Evolutionary conservation across 1,140 invertebrate genomes (phyloP), one percentile per base, ranked within the genome.

Genomic region (Scylla paramamosain): DNA sequence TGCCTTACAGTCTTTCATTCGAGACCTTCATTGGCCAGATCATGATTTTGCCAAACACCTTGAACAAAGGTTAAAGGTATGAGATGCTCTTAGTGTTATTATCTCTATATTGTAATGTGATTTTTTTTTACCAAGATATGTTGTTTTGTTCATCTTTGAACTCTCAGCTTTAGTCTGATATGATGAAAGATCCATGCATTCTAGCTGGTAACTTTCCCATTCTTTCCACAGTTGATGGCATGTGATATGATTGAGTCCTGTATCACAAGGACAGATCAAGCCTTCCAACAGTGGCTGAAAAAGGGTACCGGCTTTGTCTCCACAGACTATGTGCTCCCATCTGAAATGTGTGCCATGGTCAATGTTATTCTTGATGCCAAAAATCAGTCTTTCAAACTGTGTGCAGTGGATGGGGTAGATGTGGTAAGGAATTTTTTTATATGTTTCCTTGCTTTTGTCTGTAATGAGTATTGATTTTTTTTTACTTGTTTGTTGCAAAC

Each of bases 211-310:
- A 45, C 1, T 29, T 4, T 90, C 3, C 39, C 52, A 52, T 31
- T 31, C 29, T 88, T 77, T 39, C 46, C 10, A 10, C 93, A 96
- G 97, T 97, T 99, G 95, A 99, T 99, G 99, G 99, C 99, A 39
- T 98, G 98, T 96, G 99, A 99, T 97, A 99, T 99, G 99, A 99
- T 99, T 96, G 99, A 99, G 97, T 99, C 99, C 8, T 99, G 99
- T 96, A 99, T 99, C 87, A 96, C 96, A 0, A 84, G 96, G 59
- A 97, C 96, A 45, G 96, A 96, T 90, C 95, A 97, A 96, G 97
- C 97, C 31, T 98, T 98, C 97, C 98, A 99, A 97, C 98, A 98
- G 28, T 99, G 99, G 98, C 97, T 99, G 93, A 99, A 99, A 97
- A 99, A 99, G 97, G 99, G 99, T 90, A 98, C 99, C 82, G 99